Evolutionary conservation across 2,888 invertebrate species (phyloP).

Genomic region (Polyploca ridens): DNA sequence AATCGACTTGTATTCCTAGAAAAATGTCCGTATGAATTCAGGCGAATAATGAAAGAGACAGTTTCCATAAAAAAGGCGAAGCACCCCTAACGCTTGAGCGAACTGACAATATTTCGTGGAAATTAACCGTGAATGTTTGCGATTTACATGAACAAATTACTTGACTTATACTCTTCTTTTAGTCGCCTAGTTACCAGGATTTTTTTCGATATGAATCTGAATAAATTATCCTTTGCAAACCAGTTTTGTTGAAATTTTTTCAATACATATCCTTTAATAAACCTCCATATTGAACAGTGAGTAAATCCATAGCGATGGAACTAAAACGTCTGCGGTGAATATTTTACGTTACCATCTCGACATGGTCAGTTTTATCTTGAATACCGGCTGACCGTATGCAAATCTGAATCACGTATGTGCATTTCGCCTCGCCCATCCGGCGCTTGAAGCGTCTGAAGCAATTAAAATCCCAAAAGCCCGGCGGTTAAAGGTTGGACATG

Average conservation of each 20-base stretch:
- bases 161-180: not conserved
- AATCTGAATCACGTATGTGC: constrained; percentile 1
- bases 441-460: constrained; percentile 4
- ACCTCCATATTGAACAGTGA: not conserved
- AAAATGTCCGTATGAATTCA: not conserved
- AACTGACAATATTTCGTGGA: constrained; percentile 22
- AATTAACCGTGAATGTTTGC: constrained; percentile 24
- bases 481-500: not conserved
- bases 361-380: constrained; percentile 4
- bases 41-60: constrained; percentile 3
- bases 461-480: constrained; percentile 7
- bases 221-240: not conserved
- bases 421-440: constrained; percentile 7
- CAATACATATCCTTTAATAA: not conserved
- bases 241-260: not conserved
- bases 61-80: constrained; percentile 13
- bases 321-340: not conserved
- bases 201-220: not conserved
- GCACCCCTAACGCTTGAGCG: constrained; percentile 13
- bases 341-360: not conserved
- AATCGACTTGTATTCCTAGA: not conserved
- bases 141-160: constrained; percentile 32
- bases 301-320: not conserved
- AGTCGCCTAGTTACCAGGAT: not conserved
- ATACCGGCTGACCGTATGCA: constrained; percentile 10